These are phyloP conservation scores for Rhodophaea formosa DNA, from an alignment of 2,888 invertebrate species.

Conservation along the genomic window DNA sequence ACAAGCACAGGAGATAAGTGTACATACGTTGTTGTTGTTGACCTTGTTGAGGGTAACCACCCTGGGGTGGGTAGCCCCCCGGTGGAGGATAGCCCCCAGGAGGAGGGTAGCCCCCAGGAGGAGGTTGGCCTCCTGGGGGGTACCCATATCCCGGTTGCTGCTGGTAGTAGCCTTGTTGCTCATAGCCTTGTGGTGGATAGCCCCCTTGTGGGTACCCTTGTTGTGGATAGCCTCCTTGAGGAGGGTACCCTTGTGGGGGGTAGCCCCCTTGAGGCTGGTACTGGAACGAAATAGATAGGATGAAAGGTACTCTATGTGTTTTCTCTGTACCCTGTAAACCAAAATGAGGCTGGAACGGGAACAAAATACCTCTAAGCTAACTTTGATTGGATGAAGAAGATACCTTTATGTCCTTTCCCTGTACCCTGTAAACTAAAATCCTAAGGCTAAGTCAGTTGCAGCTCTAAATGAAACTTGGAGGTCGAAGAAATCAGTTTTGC, in stretches of 20 bases:
- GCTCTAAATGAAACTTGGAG: too few relatives aligned
- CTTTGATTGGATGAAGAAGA: too few relatives aligned
- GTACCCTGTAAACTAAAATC: too few relatives aligned
- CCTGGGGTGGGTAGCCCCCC: neutral
- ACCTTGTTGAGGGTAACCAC: neutral
- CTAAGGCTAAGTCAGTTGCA: too few relatives aligned
- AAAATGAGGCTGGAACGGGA: too few relatives aligned
- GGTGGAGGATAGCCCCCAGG: neutral
- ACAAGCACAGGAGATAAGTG: neutral
- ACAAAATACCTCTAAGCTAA: too few relatives aligned
- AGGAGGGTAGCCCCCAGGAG: neutral
- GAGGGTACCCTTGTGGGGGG: slow-evolving; percentile 14
- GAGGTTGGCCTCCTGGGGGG: too few relatives aligned
- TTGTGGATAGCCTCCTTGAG: slow-evolving; percentile 21
- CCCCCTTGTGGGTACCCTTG: slow-evolving; percentile 29
- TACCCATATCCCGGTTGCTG: neutral
- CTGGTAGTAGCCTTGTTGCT: slow-evolving; percentile 17
- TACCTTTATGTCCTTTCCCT: too few relatives aligned
- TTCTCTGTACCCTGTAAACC: too few relatives aligned
- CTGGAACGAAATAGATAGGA: too few relatives aligned
- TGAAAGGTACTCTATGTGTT: too few relatives aligned
- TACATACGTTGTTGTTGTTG: neutral
- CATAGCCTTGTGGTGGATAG: slow-evolving; percentile 24
- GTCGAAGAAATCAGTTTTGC: too few relatives aligned
- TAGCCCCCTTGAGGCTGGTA: slow-evolving; percentile 15